Conservation (phyloP, 2,888 invertebrate species). For the Tenthredo scrophulariae region DNA sequence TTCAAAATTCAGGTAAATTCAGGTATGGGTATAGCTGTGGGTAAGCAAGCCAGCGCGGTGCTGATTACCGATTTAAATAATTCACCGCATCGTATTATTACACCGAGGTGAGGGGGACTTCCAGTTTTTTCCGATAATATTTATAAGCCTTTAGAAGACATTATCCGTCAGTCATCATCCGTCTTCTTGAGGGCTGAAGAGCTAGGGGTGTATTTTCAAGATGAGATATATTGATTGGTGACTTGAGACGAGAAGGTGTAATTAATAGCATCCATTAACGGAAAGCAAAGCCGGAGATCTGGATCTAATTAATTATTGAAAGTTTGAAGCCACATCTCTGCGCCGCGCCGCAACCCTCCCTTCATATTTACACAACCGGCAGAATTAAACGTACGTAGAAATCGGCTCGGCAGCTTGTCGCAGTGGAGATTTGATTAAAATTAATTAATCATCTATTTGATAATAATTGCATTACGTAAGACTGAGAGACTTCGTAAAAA, state of each 20-base stretch:
- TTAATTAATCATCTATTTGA: constrained; percentile 1
- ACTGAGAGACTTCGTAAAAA: neutral
- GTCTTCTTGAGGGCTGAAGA: neutral
- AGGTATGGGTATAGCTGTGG: neutral
- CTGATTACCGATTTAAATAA: constrained; percentile 8
- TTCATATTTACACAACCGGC: neutral
- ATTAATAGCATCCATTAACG: constrained; percentile 44
- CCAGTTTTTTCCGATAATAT: neutral
- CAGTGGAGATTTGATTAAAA: neutral
- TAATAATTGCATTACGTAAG: neutral
- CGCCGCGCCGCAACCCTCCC: neutral
- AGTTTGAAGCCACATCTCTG: constrained; percentile 6
- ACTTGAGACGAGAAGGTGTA: constrained; percentile 14
- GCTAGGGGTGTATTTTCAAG: neutral
- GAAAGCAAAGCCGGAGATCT: constrained; percentile 32
- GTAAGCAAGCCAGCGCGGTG: neutral
- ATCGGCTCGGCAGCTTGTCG: neutral
- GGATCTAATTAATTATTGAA: constrained; percentile 39
- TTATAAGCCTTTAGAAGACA: neutral
- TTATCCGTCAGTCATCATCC: constrained; percentile 20
- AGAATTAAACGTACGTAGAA: neutral
- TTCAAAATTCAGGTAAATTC: neutral
- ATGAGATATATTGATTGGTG: constrained; percentile 22
- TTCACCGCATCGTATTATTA: neutral
- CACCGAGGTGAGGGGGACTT: neutral